These are phyloP conservation scores for Calyptommatus sinebrachiatus DNA, from an alignment of 2,113 vertebrate genomes.

Conservation along the genomic window DNA sequence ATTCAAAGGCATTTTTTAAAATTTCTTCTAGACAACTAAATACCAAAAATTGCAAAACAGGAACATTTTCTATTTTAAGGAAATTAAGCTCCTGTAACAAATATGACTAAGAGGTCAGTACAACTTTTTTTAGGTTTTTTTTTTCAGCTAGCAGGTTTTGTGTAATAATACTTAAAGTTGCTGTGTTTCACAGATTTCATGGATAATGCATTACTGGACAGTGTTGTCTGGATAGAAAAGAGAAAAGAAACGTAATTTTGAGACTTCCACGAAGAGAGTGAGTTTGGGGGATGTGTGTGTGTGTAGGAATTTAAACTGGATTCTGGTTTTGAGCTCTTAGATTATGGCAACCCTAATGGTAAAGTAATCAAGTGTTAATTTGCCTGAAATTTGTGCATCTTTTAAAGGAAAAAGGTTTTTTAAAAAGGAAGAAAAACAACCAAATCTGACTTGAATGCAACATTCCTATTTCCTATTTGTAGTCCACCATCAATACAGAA, in stretches of 20 bases:
- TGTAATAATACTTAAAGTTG: not conserved
- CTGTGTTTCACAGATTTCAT: no score
- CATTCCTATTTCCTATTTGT: slow-evolving; percentile 6
- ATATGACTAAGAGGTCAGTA: not conserved
- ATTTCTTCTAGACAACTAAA: not conserved
- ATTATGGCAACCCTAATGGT: not conserved
- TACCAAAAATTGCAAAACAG: not conserved
- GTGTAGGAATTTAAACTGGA: no score
- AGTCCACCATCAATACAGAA: not conserved
- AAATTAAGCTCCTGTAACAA: not conserved
- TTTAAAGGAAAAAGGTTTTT: not conserved
- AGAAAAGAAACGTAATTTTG: no score
- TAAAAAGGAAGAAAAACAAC: not conserved
- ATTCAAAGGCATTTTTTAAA: not conserved
- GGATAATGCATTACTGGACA: no score
- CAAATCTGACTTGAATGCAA: not conserved
- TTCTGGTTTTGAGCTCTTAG: no score
- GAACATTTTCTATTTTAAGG: not conserved
- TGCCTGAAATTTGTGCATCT: not conserved
- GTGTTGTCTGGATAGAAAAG: no score
- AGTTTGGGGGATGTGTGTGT: no score
- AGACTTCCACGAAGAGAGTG: no score
- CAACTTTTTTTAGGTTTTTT: not conserved
- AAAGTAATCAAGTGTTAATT: not conserved
- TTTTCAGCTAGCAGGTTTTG: not conserved